These are phyloP conservation scores for Mobula birostris DNA, from an alignment of 2,113 vertebrate genomes.

Conservation along the genomic window DNA sequence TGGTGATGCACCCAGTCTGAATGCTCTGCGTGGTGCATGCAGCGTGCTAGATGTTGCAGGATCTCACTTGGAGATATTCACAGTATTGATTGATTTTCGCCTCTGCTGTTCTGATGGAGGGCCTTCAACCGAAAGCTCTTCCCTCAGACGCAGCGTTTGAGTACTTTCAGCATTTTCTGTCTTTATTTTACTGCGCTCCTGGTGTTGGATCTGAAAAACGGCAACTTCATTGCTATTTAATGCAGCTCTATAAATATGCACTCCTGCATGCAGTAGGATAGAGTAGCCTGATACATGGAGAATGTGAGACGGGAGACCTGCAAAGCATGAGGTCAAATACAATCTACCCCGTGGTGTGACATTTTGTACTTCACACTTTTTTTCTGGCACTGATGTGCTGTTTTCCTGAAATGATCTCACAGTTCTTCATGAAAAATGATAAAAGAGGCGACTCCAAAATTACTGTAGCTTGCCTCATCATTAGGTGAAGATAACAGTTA, in stretches of 20 bases:
- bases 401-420: not conserved
- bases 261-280: not conserved
- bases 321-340: not conserved
- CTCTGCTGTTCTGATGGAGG: too few species aligned
- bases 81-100: not conserved
- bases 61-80: not conserved
- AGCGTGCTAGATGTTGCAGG: not conserved
- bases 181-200: too few species aligned
- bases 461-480: not conserved
- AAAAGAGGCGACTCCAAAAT: too few species aligned
- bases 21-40: too few species aligned
- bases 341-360: not conserved
- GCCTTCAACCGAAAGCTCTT: too few species aligned
- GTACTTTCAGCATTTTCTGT: too few species aligned
- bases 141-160: too few species aligned
- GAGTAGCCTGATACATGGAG: not conserved
- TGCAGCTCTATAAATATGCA: constrained; percentile 19
- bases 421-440: not conserved
- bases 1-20: too few species aligned
- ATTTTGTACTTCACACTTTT: not conserved
- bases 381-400: not conserved
- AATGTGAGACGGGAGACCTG: not conserved
- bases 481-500: not conserved
- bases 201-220: not conserved
- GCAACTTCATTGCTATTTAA: constrained; percentile 16